Base-by-base conservation (phyloP, 2,888 invertebrate genomes). In the Arenicola marina region DNA sequence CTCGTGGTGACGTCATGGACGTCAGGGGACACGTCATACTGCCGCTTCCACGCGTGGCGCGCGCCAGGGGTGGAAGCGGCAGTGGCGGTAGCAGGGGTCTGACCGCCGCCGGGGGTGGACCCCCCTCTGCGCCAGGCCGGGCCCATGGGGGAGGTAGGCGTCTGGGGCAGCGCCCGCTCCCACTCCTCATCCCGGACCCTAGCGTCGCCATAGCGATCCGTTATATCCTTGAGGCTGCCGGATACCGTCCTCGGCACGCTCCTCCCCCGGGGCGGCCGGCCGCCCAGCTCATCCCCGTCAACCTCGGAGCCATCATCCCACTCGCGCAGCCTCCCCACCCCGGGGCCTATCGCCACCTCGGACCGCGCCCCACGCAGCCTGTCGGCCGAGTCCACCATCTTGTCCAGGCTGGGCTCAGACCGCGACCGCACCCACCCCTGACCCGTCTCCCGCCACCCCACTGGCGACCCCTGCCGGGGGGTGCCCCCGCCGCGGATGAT, bases 401-500 rank as follows among this genome's bases (percentile, higher is more conserved):
- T 38, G 26, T 21, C 48, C 7, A 7, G 26, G 11, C 7, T 4
- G 11, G 26, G 28, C 4, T 29, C 48, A 51, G 59, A 59, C 21
- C 32, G 29, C 3, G 59, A 51, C n/a, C n/a, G 15, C 18, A 38
- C 56, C 11, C 7, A 18, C 11, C 31, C 32, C 31, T 7, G 53
- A 31, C 15, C 7, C 32, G 15, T 53, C 15, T 53, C 31, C 32
- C 11, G 29, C 11, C n/a, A 15, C 11, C 43, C 43, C 11, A n/a
- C 43, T 11, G 11, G 11, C 11, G n/a, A 38, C 11, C 26, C 31
- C 29, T 24, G n/a, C 2, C 32, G 11, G n/a, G 60, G 60, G 24
- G 60, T 29, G 32, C 62, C 59, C 55, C 62, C 59, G 29, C 48
- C 56, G 28, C 53, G 56, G 33, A 65, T 65, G 33, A 65, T 59